Conservation (phyloP, 2,113 vertebrate species). For the Hyperopisus bebe region DNA sequence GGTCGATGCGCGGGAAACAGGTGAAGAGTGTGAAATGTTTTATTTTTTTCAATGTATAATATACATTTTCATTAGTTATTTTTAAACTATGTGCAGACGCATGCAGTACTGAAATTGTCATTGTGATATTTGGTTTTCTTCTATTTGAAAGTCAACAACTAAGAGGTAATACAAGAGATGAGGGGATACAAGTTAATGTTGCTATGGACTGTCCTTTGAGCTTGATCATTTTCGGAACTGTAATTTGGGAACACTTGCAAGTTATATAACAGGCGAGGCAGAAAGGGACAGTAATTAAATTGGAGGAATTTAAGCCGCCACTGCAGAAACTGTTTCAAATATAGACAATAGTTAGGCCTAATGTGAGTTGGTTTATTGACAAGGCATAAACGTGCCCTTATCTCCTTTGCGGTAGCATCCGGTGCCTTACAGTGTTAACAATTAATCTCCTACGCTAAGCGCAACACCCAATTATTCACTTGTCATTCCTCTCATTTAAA, state of each 20-base stretch:
- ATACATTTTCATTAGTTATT: not conserved
- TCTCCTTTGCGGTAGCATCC: not conserved
- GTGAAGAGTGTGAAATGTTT: not conserved
- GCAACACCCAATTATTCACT: not conserved
- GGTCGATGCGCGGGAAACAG: not conserved
- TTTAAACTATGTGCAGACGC: not conserved
- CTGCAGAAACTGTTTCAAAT: not conserved
- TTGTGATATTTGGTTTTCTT: not conserved
- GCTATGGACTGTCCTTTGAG: not conserved
- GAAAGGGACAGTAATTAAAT: not conserved
- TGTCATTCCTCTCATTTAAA: not conserved
- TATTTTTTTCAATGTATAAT: not conserved
- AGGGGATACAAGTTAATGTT: not conserved
- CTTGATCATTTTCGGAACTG: not conserved
- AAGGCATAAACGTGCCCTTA: not conserved
- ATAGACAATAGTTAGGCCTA: not conserved
- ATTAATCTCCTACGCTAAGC: not conserved
- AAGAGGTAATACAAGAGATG: not conserved
- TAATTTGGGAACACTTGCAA: slow-evolving; percentile 1
- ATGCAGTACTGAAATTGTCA: not conserved
- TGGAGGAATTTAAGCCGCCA: not conserved
- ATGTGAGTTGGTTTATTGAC: not conserved
- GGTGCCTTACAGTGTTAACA: not conserved
- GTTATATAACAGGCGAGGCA: slow-evolving; percentile 14
- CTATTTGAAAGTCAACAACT: not conserved